Evolutionary conservation across 2,113 vertebrate genomes (phyloP), one percentile per base, ranked within the genome.

Genomic region (Bujurquina vittata): DNA sequence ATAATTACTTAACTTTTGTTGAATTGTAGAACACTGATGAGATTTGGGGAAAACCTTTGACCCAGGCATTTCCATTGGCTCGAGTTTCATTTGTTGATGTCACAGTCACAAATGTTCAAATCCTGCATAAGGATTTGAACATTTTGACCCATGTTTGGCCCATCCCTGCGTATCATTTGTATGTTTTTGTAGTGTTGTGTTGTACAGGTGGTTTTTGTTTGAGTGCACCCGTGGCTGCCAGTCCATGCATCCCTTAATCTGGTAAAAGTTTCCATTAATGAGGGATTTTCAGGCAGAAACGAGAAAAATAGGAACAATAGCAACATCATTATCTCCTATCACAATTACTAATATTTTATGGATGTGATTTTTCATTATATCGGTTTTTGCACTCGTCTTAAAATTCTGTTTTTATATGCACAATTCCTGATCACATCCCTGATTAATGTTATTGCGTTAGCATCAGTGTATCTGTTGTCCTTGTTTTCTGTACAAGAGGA

Each of bases 361-460:
- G 77, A 81, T 78, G 75, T 82, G 43, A 77, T 63, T 79, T 74
- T 73, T 87, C 75, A 82, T 76, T 75, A 80, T 15, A 22, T 79
- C 33, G 40, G 55, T 22, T 79, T 85, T 63, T 84, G 54, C 31
- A 77, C 65, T 79, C 29, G 56, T 85, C 77, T 80, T 31, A 65
- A 55, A n/a, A 73, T 61, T 83, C 61, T 46, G 12, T 29, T 77
- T 82, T 57, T 29, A 35, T 58, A 57, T 29, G 23, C 59, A 73
- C 62, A 29, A 55, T 31, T 90, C 77, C 69, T 15, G 74, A 83
- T 90, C 87, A 84, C 89, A 80, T 91, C 75, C 89, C 89, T 89
- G 86, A 88, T 77, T 77, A 69, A 52, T 80, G 74, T 87, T 90
- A 91, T 91, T 90, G 86, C 88, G 6, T 80, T 83, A 77, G 63